A percentile compares a stretch with the other conserved stretches of the same genome.
Evolutionary conservation across 2,113 vertebrate species (phyloP).

Genomic region (Carassius carassius): DNA sequence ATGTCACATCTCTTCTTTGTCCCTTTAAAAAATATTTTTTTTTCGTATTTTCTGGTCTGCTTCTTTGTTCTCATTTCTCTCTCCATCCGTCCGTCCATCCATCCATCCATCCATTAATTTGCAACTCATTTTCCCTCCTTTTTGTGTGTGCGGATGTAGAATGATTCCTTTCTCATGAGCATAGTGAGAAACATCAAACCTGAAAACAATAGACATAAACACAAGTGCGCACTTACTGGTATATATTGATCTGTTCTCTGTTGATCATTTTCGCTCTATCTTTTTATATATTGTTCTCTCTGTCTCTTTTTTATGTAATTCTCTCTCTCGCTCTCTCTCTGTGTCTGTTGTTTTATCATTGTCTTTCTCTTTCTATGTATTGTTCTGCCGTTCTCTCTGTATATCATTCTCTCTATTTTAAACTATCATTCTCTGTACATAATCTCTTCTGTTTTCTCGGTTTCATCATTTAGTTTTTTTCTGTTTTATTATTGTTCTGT

Average conservation of each 20-base stretch:
- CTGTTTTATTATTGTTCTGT: neutral
- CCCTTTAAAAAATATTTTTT: constrained; percentile 13
- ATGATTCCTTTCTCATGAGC: neutral
- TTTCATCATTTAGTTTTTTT: too few relatives aligned
- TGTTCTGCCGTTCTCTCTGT: neutral
- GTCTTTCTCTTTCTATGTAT: neutral
- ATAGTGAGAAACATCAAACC: neutral
- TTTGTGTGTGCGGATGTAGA: neutral
- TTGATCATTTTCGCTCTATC: neutral
- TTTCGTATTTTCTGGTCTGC: constrained; percentile 16
- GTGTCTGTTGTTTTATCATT: neutral
- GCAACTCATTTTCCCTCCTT: neutral
- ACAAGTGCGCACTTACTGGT: neutral
- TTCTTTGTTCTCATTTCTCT: constrained; percentile 15
- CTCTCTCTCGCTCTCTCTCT: neutral
- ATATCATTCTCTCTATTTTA: too few relatives aligned
- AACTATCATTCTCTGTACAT: neutral
- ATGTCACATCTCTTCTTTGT: constrained; percentile 39
- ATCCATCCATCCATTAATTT: neutral
- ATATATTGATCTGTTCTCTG: neutral
- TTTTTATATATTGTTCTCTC: too few relatives aligned
- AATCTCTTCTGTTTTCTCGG: too few relatives aligned
- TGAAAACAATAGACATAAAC: constrained; percentile 9
- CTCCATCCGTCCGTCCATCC: neutral
- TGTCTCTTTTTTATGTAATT: neutral